These are phyloP conservation scores for Lynx canadensis DNA, from an alignment of 2,113 vertebrate species.

Conservation along the genomic window DNA sequence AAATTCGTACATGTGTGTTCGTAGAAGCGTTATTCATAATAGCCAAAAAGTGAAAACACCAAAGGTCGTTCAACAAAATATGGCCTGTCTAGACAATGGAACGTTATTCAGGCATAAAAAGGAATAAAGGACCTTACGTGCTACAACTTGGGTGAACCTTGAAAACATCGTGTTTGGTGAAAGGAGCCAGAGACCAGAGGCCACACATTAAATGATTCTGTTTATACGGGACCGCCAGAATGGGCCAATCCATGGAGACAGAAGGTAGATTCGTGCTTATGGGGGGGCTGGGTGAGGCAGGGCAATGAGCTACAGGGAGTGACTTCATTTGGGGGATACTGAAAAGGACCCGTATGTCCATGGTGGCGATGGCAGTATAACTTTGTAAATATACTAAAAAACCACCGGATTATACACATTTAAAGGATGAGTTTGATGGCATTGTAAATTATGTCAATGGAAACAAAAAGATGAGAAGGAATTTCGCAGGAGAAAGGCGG, in stretches of 20 bases:
- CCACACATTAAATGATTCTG: fast-evolving
- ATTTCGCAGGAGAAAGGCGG: background rate
- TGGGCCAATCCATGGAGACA: fast-evolving
- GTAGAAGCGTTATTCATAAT: fast-evolving
- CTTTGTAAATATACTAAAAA: background rate
- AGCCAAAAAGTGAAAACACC: background rate
- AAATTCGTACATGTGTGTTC: fast-evolving
- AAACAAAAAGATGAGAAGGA: background rate
- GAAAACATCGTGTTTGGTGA: background rate
- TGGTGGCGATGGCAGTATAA: too few species aligned
- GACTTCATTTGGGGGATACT: background rate
- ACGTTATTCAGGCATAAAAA: background rate
- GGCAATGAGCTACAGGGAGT: background rate
- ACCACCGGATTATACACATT: background rate
- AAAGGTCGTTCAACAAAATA: background rate
- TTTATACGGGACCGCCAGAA: fast-evolving
- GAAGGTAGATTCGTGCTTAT: fast-evolving
- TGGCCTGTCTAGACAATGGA: fast-evolving
- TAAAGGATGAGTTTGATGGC: background rate
- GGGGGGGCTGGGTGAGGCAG: background rate
- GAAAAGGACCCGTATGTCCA: background rate
- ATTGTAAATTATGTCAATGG: background rate
- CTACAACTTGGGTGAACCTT: background rate
- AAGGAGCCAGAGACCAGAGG: background rate
- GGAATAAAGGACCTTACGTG: fast-evolving